A percentile compares a stretch with the other conserved stretches of the same genome.
These are phyloP conservation scores for pig (Sus scrofa) DNA, from an alignment of 2,113 vertebrate genomes.

Conservation along the genomic window T2T-Sscrofa CM000819.6:108575501-108576000, in stretches of 20 bases:
- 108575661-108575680: no score
- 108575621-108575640: not conserved
- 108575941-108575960: not conserved
- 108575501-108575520: constrained; percentile 35
- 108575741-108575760: not conserved
- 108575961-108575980: not conserved
- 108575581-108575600: not conserved
- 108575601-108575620: constrained; percentile 2
- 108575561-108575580: not conserved
- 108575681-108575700: not conserved
- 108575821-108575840: not conserved
- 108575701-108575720: not conserved
- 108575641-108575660: not conserved
- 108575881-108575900: not conserved
- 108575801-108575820: not conserved
- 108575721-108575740: constrained; percentile 47
- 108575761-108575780: not conserved
- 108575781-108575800: not conserved
- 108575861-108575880: not conserved
- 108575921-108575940: not conserved
- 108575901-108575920: not conserved
- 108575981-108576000: not conserved
- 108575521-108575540: constrained; percentile 34
- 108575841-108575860: not conserved
- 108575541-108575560: not conserved